Evolutionary conservation across 2,888 invertebrate genomes (phyloP).

Genomic region (Rapana venosa): DNA sequence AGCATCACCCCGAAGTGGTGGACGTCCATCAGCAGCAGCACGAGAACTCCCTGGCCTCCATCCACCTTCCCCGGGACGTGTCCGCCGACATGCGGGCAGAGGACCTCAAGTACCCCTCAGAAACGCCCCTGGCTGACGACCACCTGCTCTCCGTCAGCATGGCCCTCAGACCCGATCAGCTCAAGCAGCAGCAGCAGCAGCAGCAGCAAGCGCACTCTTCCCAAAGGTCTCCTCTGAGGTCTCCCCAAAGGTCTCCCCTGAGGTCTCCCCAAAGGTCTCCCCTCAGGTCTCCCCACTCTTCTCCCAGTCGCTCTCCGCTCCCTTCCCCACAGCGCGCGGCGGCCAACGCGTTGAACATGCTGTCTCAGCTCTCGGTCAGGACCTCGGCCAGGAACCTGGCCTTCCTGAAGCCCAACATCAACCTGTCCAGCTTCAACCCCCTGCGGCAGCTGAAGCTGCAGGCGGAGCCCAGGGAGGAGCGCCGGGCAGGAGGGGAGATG

Average conservation of each 20-base stretch:
- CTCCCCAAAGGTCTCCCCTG: constrained; percentile 20
- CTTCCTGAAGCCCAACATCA: constrained; percentile 42
- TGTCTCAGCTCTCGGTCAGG: constrained; percentile 35
- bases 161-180: not conserved
- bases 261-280: constrained; percentile 26
- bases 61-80: constrained; percentile 69
- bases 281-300: not conserved
- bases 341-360: constrained; percentile 28
- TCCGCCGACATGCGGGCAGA: constrained; percentile 60
- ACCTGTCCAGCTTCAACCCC: constrained; percentile 33
- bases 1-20: constrained; percentile 68
- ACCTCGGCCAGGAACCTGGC: constrained; percentile 25
- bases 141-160: constrained; percentile 32
- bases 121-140: constrained; percentile 31
- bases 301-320: constrained; percentile 37
- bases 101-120: constrained; percentile 10
- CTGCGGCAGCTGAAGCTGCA: constrained; percentile 12
- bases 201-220: not conserved
- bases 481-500: not conserved
- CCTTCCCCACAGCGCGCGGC: constrained; percentile 36
- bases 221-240: not conserved
- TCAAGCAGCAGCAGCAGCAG: not conserved
- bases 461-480: not conserved
- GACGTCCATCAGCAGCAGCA: constrained; percentile 73
- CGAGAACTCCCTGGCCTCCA: constrained; percentile 67